Evolutionary conservation across 2,888 invertebrate genomes (phyloP), one percentile per base, ranked within the genome.

Genomic region (Argyresthia albistria): DNA sequence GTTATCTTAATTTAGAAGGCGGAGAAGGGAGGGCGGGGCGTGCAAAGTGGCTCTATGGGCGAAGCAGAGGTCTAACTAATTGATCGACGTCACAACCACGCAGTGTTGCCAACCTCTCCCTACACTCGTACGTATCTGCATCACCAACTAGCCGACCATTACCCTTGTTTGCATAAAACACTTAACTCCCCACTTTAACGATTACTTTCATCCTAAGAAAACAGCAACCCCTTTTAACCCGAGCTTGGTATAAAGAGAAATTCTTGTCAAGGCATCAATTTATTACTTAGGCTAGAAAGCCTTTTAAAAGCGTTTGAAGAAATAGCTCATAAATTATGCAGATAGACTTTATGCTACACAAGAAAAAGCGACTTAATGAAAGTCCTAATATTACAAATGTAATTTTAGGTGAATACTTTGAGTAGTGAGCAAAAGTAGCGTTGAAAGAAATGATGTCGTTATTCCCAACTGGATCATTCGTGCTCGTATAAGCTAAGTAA

Each of bases 71-170:
- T 56, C 58, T 57, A 54, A 60, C 64, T 57, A 60, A 67, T 68
- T 72, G 72, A 76, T 72, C 60, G 68, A 73, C 70, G 67, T 58
- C 59, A 55, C 53, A 58, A 54, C 53, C 52, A 25, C 58, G 58
- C 61, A 64, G 64, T 65, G 69, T 70, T 25, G 25, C 25, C 2
- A 25, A 25, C 25, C 6, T 25, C 25, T 25, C 25, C 25, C 3
- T 25, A 25, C 6, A 25, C 2, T 25, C 25, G 25, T 25, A 25
- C 6, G 25, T 25, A 25, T 25, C 25, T 25, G 25, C 65, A 70
- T 74, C 74, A 69, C 25, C 62, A 57, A 7, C 60, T 59, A 60
- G 58, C 58, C 56, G 56, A 56, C 60, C 62, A 67, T 69, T 68
- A 67, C 39, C 48, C 37, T 45, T n/a, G 48, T 48, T 48, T 37